Base-by-base conservation (phyloP, 1,140 invertebrate genomes). In the Nasonia giraulti region DNA sequence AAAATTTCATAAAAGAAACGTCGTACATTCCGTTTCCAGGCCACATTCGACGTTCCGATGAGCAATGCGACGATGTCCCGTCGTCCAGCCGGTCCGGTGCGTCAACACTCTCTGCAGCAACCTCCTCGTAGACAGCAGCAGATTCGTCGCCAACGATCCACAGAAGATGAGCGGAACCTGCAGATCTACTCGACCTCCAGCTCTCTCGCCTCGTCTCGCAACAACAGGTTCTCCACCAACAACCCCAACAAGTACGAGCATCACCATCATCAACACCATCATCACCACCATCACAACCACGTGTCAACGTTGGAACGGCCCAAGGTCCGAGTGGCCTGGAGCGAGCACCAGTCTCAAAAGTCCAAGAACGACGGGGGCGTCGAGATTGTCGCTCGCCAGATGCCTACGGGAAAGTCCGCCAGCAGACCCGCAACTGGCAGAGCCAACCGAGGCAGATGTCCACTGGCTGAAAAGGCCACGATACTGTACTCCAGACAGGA, bases 401-500 rank as follows among this genome's bases (percentile, higher is more conserved):
- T 93, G n/a, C 86, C 89, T 2, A 77, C 77, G 0, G 86, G 88
- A 50, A 91, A 90, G 75, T 88, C 90, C 14, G 47, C 7, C 23
- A 66, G 14, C 23, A 91, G 88, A 71, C 88, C 90, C 0, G 14
- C 87, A 20, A 88, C 85, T 2, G 89, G 91, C 66, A 17, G 80
- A 44, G 40, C 85, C 8, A 83, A 83, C 31, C 47, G n/a, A 44
- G 85, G 83, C 23, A 17, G 83, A 10, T 84, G 66, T 44, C 87
- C 88, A 68, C 31, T 89, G 84, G 31, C 89, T 27, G 91, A 93
- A 6, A 93, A 93, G 84, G 92, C 93, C 5, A 91, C 94, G 0
- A 93, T 95, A 33, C 89, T 94, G 0, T 93, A 94, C 27, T 93
- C 94, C 0, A 91, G 94, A 44, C 93, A 94, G 77, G 93, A 94